Evolutionary conservation across 2,888 invertebrate genomes (phyloP).

Genomic region (Achlya flavicornis): DNA sequence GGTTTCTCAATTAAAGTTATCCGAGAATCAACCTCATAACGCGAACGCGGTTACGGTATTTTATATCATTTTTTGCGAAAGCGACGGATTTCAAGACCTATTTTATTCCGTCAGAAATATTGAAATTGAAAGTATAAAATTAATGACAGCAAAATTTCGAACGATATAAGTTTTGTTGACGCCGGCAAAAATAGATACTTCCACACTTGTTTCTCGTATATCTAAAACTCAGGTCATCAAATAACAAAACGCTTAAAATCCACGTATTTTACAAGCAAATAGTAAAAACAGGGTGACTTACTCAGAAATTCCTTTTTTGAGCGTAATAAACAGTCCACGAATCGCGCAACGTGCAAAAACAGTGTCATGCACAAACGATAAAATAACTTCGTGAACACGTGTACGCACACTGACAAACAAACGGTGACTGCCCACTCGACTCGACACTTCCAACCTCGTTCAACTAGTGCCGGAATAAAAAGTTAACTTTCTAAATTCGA

Average conservation of each 20-base stretch:
- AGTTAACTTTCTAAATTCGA: constrained; percentile 78
- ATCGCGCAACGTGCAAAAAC: constrained; percentile 26
- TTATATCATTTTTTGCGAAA: neutral
- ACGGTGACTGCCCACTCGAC: constrained; percentile 61
- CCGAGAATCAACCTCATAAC: neutral
- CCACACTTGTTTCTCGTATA: neutral
- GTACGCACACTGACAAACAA: constrained; percentile 60
- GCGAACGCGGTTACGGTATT: neutral
- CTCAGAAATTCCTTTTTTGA: constrained; percentile 34
- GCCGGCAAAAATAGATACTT: neutral
- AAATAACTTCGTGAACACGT: constrained; percentile 42
- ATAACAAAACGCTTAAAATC: constrained; percentile 4
- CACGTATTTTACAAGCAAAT: neutral
- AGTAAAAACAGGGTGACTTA: neutral
- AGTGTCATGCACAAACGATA: constrained; percentile 27
- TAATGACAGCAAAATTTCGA: neutral
- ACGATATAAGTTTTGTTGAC: neutral
- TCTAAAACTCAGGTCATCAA: constrained; percentile 5
- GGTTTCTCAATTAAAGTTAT: neutral
- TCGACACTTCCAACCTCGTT: constrained; percentile 58
- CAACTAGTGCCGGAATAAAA: constrained; percentile 68
- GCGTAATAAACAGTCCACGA: constrained; percentile 37
- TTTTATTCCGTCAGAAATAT: neutral
- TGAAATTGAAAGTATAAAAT: neutral
- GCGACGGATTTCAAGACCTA: neutral